Percentiles rank a stretch among this genome's conserved stretches.
phyloP scores from a whole-genome alignment of 2,797 vertebrate species.

The Hydrocynus forskahlii region DNA sequence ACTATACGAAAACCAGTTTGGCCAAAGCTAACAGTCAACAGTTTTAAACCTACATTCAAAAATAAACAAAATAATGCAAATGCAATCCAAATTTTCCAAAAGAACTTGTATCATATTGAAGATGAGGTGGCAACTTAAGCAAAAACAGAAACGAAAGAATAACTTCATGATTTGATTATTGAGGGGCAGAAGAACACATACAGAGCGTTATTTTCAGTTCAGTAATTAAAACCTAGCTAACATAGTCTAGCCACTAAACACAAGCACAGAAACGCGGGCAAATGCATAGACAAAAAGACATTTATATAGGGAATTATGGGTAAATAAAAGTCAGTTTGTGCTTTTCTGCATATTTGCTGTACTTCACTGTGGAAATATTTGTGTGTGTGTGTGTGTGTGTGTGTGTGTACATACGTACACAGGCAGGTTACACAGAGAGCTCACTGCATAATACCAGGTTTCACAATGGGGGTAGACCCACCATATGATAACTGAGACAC shows the following conservation, averaged over 20 bases:
- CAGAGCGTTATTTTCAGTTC: conserved; percentile 1
- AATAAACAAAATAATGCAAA: not conserved
- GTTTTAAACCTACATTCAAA: not conserved
- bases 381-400: not conserved
- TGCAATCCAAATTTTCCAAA: not conserved
- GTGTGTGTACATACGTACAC: not conserved
- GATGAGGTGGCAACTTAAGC: not conserved
- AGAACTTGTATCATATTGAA: not conserved
- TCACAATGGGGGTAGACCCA: not conserved
- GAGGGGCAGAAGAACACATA: not conserved
- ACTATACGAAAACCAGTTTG: not conserved
- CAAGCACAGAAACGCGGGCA: not conserved
- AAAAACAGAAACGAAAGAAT: not conserved
- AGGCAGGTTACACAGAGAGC: conserved; percentile 12
- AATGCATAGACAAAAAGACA: not conserved
- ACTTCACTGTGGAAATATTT: not conserved
- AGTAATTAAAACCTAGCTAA: conserved; percentile 5
- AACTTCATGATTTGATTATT: conserved; percentile 4
- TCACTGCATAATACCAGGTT: not conserved
- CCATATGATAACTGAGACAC: not conserved
- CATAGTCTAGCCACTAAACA: not conserved
- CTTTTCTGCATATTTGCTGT: conserved; percentile 19
- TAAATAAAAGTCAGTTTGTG: not conserved
- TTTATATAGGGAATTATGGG: not conserved
- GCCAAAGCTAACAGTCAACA: not conserved